Percentiles rank a stretch among this genome's conserved stretches.
These are phyloP conservation scores for Lasioglossum figueresi DNA, from an alignment of 2,888 invertebrate genomes.

Conservation along the genomic window DNA sequence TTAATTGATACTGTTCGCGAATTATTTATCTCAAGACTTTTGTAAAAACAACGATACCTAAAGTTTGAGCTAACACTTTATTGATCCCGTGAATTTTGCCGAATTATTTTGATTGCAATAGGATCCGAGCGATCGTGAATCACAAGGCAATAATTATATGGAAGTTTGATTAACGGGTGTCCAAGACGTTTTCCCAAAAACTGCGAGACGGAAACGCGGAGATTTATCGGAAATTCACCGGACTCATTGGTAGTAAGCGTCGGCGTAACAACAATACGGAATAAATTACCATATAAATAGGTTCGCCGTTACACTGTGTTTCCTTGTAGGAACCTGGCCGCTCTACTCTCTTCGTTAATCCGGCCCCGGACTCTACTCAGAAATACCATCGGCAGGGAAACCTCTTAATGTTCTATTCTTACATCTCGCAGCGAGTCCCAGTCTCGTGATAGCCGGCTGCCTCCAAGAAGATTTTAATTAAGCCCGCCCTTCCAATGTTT, in stretches of 20 bases:
- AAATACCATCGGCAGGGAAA: conserved; percentile 68
- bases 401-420: conserved; percentile 78
- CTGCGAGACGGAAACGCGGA: not conserved
- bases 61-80: not conserved
- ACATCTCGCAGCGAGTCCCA: conserved; percentile 62
- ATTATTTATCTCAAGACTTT: not conserved
- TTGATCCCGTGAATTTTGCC: not conserved
- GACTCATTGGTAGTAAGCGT: conserved; percentile 25
- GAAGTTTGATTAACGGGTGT: not conserved
- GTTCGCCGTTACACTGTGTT: conserved; percentile 41
- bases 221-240: conserved; percentile 20
- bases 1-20: too few species aligned
- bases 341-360: conserved; percentile 57
- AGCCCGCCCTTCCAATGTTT: conserved; percentile 83
- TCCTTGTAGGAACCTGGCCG: conserved; percentile 43
- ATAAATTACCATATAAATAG: conserved; percentile 61
- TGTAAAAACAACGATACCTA: not conserved
- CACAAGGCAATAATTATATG: not conserved
- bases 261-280: conserved; percentile 38
- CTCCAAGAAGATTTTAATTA: conserved; percentile 83
- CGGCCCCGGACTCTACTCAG: conserved; percentile 47
- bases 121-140: not conserved
- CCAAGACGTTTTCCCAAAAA: not conserved
- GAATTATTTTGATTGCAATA: not conserved
- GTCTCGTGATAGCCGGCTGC: conserved; percentile 69